Conservation (phyloP, 2,797 vertebrate species). For the Bovichtus diacanthus region DNA sequence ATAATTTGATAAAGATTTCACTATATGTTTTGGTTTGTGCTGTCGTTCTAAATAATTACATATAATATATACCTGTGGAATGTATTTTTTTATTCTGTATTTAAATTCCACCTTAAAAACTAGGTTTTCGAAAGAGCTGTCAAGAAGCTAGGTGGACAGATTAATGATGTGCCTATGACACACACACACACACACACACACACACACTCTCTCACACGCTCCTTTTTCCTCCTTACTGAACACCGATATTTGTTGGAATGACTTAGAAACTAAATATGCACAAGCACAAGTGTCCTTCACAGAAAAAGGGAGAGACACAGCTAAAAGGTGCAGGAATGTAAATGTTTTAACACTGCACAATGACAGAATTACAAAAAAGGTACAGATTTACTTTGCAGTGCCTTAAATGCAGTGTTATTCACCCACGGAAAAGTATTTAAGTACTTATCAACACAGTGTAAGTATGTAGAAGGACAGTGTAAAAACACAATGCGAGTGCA, state of each 20-base stretch:
- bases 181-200: constrained; percentile 8
- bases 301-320: constrained; percentile 40
- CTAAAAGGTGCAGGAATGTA: constrained; percentile 59
- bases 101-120: constrained; percentile 59
- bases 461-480: constrained; percentile 44
- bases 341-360: constrained; percentile 50
- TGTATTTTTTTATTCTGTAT: constrained; percentile 56
- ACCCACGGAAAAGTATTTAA: constrained; percentile 39
- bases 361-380: constrained; percentile 37
- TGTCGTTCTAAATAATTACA: constrained; percentile 81
- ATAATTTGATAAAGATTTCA: constrained; percentile 78
- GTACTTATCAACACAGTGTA: constrained; percentile 56
- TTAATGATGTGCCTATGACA: constrained; percentile 20
- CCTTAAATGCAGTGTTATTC: constrained; percentile 34
- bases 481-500: constrained; percentile 64
- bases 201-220: background rate
- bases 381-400: constrained; percentile 42
- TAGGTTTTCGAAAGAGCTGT: constrained; percentile 47
- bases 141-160: constrained; percentile 38
- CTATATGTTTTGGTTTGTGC: constrained; percentile 85
- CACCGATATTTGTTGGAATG: constrained; percentile 58
- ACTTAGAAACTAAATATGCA: constrained; percentile 43
- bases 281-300: constrained; percentile 26
- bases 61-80: constrained; percentile 73
- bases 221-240: constrained; percentile 34